phyloP scores from a whole-genome alignment of 2,888 invertebrate genomes.

The Synergus japonicus region DNA sequence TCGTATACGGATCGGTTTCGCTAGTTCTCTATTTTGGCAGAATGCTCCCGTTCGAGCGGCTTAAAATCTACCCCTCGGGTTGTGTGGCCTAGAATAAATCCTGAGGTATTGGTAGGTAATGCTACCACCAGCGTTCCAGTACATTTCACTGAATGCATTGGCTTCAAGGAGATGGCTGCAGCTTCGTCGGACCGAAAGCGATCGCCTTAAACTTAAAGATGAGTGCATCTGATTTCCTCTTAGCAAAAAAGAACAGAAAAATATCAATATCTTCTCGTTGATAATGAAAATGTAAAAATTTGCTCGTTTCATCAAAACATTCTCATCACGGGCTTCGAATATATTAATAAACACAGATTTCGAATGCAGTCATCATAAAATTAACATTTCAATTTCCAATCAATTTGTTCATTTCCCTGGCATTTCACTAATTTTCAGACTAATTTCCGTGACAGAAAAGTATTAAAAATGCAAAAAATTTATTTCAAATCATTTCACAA shows the following conservation, averaged over 20 bases:
- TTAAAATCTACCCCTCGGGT: slow-evolving; percentile 45
- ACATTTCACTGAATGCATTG: slow-evolving; percentile 69
- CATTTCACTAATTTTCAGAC: too few relatives aligned
- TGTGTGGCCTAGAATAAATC: slow-evolving; percentile 65
- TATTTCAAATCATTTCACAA: too few relatives aligned
- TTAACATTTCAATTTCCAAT: too few relatives aligned
- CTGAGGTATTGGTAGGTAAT: slow-evolving; percentile 69
- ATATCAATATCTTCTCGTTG: too few relatives aligned
- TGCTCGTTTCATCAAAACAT: too few relatives aligned
- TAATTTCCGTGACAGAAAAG: too few relatives aligned
- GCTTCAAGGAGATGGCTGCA: slow-evolving; percentile 56
- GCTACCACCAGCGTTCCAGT: slow-evolving; percentile 66
- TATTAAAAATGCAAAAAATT: too few relatives aligned
- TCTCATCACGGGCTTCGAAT: too few relatives aligned
- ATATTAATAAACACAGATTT: too few relatives aligned
- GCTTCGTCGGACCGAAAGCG: slow-evolving; percentile 54
- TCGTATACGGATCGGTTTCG: slow-evolving; percentile 15
- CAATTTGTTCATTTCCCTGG: too few relatives aligned
- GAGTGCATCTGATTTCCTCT: slow-evolving; percentile 58
- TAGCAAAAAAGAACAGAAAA: slow-evolving; percentile 30
- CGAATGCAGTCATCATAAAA: too few relatives aligned
- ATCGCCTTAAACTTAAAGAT: slow-evolving; percentile 58
- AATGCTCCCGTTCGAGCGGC: slow-evolving; percentile 31
- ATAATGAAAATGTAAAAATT: too few relatives aligned
- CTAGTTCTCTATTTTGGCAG: slow-evolving; percentile 37